These are phyloP conservation scores for Colaptes auratus DNA, from an alignment of 2,113 vertebrate genomes.

Conservation along the genomic window DNA sequence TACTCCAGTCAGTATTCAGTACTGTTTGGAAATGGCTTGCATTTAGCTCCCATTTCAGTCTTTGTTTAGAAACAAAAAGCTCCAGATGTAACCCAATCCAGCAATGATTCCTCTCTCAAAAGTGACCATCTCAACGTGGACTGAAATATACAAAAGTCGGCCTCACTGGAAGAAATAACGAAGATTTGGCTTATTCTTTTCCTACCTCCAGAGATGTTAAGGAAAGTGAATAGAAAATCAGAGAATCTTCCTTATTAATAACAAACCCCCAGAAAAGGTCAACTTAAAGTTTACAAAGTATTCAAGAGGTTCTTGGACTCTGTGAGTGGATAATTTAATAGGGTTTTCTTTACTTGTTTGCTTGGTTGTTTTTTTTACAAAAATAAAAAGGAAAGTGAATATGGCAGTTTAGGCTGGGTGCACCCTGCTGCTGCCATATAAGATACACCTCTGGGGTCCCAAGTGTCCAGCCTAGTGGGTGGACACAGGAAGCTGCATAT, in stretches of 20 bases:
- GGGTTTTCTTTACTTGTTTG: not conserved
- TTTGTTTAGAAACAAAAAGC: not conserved
- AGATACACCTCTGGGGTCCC: no score
- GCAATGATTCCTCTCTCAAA: not conserved
- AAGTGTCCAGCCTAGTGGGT: no score
- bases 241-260: not conserved
- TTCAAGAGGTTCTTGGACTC: not conserved
- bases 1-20: not conserved
- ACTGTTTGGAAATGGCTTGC: not conserved
- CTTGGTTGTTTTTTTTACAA: no score
- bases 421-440: no score
- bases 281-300: not conserved
- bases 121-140: not conserved
- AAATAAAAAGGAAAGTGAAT: not conserved
- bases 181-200: not conserved
- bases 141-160: not conserved
- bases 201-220: not conserved
- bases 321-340: not conserved
- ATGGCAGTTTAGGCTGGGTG: no score
- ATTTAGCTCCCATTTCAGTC: not conserved
- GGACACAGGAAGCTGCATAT: no score
- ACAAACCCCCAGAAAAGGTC: not conserved
- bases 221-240: not conserved
- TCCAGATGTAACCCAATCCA: not conserved
- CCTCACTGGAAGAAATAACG: not conserved